These are phyloP conservation scores for Sarcophaga subvicina DNA, from an alignment of 2,888 invertebrate species.

Conservation along the genomic window DNA sequence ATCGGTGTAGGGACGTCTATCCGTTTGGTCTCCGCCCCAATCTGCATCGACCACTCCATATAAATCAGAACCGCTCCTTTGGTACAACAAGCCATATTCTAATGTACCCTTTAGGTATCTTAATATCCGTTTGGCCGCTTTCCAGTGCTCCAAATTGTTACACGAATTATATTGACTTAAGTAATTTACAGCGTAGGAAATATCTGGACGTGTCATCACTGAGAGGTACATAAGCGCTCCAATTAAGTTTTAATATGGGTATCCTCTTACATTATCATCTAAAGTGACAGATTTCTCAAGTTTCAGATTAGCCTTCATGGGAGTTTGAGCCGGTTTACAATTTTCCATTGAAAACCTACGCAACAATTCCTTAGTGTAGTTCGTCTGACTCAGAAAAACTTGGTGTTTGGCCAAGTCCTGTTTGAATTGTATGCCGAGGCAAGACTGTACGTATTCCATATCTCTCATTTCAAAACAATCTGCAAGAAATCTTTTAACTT, in stretches of 20 bases:
- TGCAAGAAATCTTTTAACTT: conserved; percentile 48
- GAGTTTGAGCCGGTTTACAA: conserved; percentile 58
- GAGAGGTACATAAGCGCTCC: no score
- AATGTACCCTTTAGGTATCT: no score
- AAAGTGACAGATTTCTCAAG: neutral
- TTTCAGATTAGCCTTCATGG: conserved; percentile 51
- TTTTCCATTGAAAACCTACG: conserved; percentile 49
- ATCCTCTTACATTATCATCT: no score
- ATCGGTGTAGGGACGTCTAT: neutral
- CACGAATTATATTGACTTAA: no score
- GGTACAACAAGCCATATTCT: no score
- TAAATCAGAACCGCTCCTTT: no score
- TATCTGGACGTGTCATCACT: no score
- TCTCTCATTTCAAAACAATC: conserved; percentile 23
- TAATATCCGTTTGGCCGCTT: no score
- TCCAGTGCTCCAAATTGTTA: no score
- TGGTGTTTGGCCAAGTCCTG: conserved; percentile 42
- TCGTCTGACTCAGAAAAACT: conserved; percentile 28
- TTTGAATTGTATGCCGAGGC: conserved; percentile 56
- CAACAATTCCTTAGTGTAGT: conserved; percentile 51
- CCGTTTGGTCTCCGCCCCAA: neutral
- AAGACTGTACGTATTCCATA: conserved; percentile 1
- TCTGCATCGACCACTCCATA: no score
- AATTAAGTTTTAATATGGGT: no score
- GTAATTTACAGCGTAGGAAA: no score